These are phyloP conservation scores for Perccottus glenii DNA, from an alignment of 2,113 vertebrate species.

Conservation along the genomic window DNA sequence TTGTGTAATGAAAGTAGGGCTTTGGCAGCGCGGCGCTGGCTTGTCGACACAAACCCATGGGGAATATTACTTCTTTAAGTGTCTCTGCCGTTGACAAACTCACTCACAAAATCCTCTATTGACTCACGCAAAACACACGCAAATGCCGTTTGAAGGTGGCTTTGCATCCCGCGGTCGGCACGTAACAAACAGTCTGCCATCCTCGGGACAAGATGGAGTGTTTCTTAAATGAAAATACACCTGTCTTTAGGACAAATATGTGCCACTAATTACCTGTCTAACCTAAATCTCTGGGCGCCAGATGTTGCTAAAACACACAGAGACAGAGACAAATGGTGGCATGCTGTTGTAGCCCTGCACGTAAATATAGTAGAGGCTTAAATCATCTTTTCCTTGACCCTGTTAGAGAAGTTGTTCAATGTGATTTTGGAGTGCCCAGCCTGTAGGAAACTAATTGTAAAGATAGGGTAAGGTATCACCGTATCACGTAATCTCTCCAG, in stretches of 20 bases:
- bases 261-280: constrained; percentile 86
- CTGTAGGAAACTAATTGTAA: constrained; percentile 77
- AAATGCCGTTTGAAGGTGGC: constrained; percentile 20
- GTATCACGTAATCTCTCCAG: constrained; percentile 71
- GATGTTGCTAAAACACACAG: constrained; percentile 84
- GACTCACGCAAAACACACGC: constrained; percentile 5
- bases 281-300: constrained; percentile 85
- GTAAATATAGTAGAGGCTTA: constrained; percentile 82
- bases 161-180: constrained; percentile 41
- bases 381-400: constrained; percentile 87
- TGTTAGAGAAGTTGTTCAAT: constrained; percentile 77
- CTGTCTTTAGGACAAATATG: constrained; percentile 85
- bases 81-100: constrained; percentile 2
- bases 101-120: constrained; percentile 23
- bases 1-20: constrained; percentile 68
- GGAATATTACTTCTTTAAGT: constrained; percentile 15
- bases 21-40: constrained; percentile 35
- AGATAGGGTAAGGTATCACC: constrained; percentile 71
- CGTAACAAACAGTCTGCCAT: constrained; percentile 60
- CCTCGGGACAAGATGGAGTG: constrained; percentile 77
- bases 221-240: constrained; percentile 84
- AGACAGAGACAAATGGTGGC: constrained; percentile 82
- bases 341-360: constrained; percentile 73
- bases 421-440: constrained; percentile 69
- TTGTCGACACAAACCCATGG: background rate